Evolutionary conservation across 2,888 invertebrate species (phyloP).

Genomic region (Dasysyrphus tricinctus): DNA sequence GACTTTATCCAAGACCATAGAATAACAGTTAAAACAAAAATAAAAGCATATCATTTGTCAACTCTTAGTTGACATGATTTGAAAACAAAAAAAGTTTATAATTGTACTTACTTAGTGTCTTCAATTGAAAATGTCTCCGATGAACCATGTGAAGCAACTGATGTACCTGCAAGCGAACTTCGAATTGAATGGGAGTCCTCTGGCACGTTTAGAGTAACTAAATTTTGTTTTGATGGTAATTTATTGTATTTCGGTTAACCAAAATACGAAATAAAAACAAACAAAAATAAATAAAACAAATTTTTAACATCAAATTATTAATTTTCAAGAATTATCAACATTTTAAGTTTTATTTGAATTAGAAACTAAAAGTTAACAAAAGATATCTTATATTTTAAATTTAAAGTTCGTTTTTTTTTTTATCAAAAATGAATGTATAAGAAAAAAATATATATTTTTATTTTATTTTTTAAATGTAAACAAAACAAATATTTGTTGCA

Average conservation of each 20-base stretch:
- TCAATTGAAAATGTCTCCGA: constrained; percentile 83
- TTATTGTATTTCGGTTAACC: constrained; percentile 67
- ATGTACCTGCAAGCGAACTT: constrained; percentile 84
- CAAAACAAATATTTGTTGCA: constrained; percentile 46
- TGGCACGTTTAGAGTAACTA: constrained; percentile 83
- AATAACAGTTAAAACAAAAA: too few species aligned
- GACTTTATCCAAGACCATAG: too few species aligned
- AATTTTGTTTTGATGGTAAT: constrained; percentile 74
- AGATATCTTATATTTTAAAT: not conserved
- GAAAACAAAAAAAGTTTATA: not conserved
- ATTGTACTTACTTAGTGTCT: constrained; percentile 81
- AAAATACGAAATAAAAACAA: constrained; percentile 58
- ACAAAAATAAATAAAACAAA: constrained; percentile 46
- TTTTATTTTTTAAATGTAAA: too few species aligned
- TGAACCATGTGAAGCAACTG: constrained; percentile 83
- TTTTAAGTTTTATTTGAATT: constrained; percentile 46
- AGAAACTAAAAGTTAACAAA: constrained; percentile 6
- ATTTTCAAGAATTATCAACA: constrained; percentile 49
- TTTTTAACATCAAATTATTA: constrained; percentile 53
- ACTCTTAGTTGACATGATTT: not conserved
- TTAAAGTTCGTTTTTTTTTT: not conserved
- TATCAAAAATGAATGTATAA: not conserved
- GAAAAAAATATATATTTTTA: not conserved
- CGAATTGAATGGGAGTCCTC: constrained; percentile 83
- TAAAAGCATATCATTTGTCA: too few species aligned